Evolutionary conservation across 2,113 vertebrate genomes (phyloP).

Genomic region (Serinus canaria): DNA sequence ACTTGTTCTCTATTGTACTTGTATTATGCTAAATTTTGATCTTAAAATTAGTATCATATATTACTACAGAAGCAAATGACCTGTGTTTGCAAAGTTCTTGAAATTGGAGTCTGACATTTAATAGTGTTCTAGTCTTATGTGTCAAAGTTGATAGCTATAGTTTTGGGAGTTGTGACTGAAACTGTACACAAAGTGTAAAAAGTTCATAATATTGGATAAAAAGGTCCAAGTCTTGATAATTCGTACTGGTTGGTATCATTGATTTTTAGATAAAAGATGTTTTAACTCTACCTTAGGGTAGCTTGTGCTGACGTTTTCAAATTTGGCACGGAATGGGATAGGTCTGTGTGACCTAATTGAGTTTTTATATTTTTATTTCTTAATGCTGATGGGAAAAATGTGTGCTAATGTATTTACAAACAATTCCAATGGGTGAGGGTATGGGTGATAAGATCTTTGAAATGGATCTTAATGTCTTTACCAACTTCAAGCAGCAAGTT

Average conservation of each 20-base stretch:
- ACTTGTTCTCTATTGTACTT: not conserved
- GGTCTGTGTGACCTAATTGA: not conserved
- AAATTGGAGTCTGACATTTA: slow-evolving; percentile 47
- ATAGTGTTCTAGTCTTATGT: not conserved
- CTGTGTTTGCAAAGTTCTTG: slow-evolving; percentile 49
- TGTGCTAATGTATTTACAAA: not conserved
- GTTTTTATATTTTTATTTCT: not conserved
- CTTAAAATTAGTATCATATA: not conserved
- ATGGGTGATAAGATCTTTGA: not conserved
- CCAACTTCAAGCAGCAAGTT: not conserved
- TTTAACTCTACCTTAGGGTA: not conserved
- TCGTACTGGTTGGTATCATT: not conserved
- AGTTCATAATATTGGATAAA: not conserved
- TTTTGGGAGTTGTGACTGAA: not conserved
- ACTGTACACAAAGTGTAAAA: not conserved
- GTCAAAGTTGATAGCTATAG: not conserved
- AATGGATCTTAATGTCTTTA: not conserved
- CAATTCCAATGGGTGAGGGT: not conserved
- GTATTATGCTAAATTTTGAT: not conserved
- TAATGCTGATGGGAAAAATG: not conserved
- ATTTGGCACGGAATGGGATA: not conserved
- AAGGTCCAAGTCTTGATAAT: not conserved
- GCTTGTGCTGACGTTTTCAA: not conserved
- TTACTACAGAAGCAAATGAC: slow-evolving; percentile 1
- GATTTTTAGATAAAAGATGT: not conserved